Evolutionary conservation across 2,797 vertebrate species (phyloP), one percentile per base, ranked within the genome.

Genomic region (Macropus fuliginosus): DNA sequence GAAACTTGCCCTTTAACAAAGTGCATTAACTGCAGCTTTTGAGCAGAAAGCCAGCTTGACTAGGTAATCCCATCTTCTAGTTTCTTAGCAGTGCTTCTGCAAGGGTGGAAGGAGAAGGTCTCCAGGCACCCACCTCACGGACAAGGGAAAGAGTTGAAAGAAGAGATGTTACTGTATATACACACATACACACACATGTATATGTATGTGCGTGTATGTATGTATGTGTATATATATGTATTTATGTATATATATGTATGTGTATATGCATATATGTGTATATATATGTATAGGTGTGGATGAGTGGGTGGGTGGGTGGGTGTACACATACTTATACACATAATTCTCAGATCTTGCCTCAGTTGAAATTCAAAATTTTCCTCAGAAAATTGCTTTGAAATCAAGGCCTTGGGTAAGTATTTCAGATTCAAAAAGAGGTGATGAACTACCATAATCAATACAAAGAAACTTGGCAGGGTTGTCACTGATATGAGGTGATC

Each of bases 1-100:
- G 87, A 90, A 96, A 92, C 6, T 92, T 94, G 46, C 87, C 56
- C 92, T 97, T 97, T 97, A 94, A 92, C 90, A 94, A 96, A 96
- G 91, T 92, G 46, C 93, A 96, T 94, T 95, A 95, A 55, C 34
- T 95, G 57, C 50, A 91, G 31, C 59, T 16, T 54, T 96, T 90
- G 74, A 92, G 91, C 56, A 66, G 90, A 91, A 96, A 93, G 90
- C 34, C 31, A 94, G 11, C 50, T 91, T 31, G 12, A 40, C 1
- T 54, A 40, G 92, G 21, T 18, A 55, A 2, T 34, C 90, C 59
- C 46, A 52, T 1, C 4, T 56, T 55, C 54, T 1, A 91, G 11
- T 94, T 94, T 56, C 50, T 96, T 81, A n/a, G 55, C 27, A 90
- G 62, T 92, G 5, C 40, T 66, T 94, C 16, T 56, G 9, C 5